These are phyloP conservation scores for Platanista minor DNA, from an alignment of 2,113 vertebrate species.

Conservation along the genomic window DNA sequence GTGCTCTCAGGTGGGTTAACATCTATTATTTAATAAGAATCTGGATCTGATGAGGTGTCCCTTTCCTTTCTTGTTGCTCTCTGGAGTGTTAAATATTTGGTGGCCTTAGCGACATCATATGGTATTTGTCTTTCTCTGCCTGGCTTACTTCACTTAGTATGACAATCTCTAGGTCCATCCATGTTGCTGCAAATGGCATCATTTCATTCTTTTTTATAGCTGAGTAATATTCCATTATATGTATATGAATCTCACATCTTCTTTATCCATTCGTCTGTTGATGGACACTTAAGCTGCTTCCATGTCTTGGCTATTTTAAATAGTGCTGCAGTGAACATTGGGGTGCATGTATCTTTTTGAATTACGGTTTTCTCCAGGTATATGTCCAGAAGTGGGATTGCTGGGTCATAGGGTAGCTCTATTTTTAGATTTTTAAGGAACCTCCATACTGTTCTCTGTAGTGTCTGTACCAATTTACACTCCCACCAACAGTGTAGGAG, in stretches of 20 bases:
- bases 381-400: not conserved
- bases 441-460: not conserved
- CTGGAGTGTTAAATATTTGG: not conserved
- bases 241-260: not conserved
- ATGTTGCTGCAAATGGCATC: not conserved
- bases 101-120: not conserved
- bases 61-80: not conserved
- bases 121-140: not conserved
- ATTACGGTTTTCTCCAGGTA: not conserved
- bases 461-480: not conserved
- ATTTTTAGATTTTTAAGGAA: not conserved
- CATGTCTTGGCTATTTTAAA: not conserved
- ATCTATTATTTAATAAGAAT: not conserved
- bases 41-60: not conserved
- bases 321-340: not conserved
- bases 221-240: not conserved
- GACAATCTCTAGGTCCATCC: not conserved
- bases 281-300: not conserved
- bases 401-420: not conserved
- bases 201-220: not conserved
- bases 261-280: not conserved
- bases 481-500: not conserved
- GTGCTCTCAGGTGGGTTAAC: not conserved
- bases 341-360: not conserved
- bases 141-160: not conserved